phyloP scores from a whole-genome alignment of 2,888 invertebrate genomes.

The Aricia artaxerxes region DNA sequence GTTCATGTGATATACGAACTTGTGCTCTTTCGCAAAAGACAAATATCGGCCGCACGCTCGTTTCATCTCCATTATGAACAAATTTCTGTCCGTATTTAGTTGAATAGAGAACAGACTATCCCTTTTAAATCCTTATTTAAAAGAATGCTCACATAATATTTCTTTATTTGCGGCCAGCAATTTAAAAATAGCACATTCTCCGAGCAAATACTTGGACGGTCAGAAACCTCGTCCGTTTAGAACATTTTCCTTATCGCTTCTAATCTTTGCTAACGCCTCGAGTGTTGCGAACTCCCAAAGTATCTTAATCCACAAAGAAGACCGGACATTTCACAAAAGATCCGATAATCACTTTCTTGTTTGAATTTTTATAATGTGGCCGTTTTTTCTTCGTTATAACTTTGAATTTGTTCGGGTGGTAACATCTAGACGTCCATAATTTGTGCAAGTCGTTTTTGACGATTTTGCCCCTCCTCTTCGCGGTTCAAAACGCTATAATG shows the following conservation, averaged over 20 bases:
- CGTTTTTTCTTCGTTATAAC: not conserved
- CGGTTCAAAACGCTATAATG: too few relatives aligned
- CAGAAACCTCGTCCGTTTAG: not conserved
- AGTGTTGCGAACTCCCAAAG: conserved; percentile 12
- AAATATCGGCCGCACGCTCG: too few relatives aligned
- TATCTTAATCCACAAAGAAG: conserved; percentile 12
- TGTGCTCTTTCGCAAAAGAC: too few relatives aligned
- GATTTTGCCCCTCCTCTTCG: not conserved
- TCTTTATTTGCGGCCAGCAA: not conserved
- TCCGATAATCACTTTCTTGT: not conserved
- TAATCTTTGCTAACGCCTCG: conserved; percentile 4
- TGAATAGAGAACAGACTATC: too few relatives aligned
- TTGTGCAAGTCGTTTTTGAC: not conserved
- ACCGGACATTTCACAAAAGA: not conserved
- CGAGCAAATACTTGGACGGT: not conserved
- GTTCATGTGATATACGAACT: too few relatives aligned
- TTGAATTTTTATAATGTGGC: not conserved
- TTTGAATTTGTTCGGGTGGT: not conserved
- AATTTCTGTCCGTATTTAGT: too few relatives aligned
- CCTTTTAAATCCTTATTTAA: too few relatives aligned
- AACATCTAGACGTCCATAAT: too few relatives aligned
- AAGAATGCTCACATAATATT: too few relatives aligned
- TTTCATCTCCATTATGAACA: too few relatives aligned
- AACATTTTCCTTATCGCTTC: not conserved
- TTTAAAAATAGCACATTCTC: not conserved